Base-by-base conservation (phyloP, 1,140 invertebrate genomes). In the Bombus ignitus region DNA sequence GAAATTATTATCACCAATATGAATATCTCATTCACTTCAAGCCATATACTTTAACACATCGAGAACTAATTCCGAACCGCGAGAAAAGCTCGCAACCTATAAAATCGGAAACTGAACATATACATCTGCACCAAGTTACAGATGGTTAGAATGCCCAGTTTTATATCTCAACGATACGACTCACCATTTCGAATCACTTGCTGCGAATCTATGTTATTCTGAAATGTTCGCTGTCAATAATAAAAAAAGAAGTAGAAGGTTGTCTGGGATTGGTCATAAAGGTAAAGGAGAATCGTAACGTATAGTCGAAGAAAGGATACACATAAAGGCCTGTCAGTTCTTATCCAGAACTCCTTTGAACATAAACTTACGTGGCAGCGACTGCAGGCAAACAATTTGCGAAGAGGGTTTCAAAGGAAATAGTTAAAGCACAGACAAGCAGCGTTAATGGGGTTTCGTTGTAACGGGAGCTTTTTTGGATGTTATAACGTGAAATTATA, bases 361-460 rank as follows among this genome's bases (percentile, higher is more conserved):
- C 85, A 47, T 85, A 82, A 89, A 90, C 85, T 79, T 62, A n/a
- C 68, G 70, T 65, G 47, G 77, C 68, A 73, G 78, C 57, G 68
- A 89, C 81, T 77, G 88, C 77, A 78, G 88, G 66, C 76, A 82
- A 84, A 82, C 70, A 89, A 87, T 90, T 90, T 89, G 72, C 81
- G 62, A 77, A 74, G 85, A 78, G 88, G 72, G 80, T 87, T 89
- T 89, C 89, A 90, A 90, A 90, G 88, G 88, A 89, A 80, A 89
- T 87, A 89, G 88, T 87, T 85, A 83, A 90, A 89, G 81, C 81
- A 59, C 75, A 80, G 74, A 66, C 65, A 84, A 78, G 68, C 72
- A 81, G 83, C 85, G 85, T 82, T 90, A 90, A 90, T 90, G 88
- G 88, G 89, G 83, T 90, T 89, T 87, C 73, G 81, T 83, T 90